Conservation (phyloP, 2,888 invertebrate genomes). For the Agrenia bidenticulata region DNA sequence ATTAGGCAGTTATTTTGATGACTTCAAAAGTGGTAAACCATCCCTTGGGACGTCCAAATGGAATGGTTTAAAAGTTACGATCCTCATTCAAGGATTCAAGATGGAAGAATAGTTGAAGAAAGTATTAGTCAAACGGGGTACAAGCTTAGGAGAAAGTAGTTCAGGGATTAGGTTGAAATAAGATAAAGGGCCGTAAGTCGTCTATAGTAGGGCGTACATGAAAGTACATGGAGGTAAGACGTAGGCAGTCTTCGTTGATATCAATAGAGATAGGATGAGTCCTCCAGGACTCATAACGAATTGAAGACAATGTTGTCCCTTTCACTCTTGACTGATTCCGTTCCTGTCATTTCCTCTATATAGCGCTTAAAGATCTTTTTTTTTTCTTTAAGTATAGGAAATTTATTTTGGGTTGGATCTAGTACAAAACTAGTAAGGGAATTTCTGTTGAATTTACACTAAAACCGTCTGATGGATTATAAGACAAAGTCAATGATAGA, state of each 20-base stretch:
- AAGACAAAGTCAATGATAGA: no score
- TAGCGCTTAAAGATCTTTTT: neutral
- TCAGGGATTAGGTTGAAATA: no score
- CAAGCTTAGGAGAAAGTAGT: no score
- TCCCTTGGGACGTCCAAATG: conserved; percentile 9
- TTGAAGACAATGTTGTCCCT: conserved; percentile 9
- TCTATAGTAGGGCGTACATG: no score
- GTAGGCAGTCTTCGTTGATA: neutral
- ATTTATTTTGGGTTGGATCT: no score
- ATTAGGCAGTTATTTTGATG: conserved; percentile 3
- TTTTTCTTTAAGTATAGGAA: neutral
- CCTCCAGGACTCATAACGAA: conserved; percentile 10
- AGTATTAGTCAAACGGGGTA: neutral
- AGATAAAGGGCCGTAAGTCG: no score
- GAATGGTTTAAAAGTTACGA: conserved; percentile 11
- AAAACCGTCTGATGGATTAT: no score
- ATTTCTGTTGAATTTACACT: no score
- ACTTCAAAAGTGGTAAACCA: conserved; percentile 11
- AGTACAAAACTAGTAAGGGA: no score
- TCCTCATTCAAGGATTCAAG: neutral
- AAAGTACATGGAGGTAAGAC: neutral
- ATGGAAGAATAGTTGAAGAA: neutral
- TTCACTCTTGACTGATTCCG: neutral
- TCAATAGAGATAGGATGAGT: neutral
- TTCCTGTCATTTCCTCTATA: no score